Evolutionary conservation across 2,888 invertebrate species (phyloP), one percentile per base, ranked within the genome.

Genomic region (Tetramorium bicarinatum): DNA sequence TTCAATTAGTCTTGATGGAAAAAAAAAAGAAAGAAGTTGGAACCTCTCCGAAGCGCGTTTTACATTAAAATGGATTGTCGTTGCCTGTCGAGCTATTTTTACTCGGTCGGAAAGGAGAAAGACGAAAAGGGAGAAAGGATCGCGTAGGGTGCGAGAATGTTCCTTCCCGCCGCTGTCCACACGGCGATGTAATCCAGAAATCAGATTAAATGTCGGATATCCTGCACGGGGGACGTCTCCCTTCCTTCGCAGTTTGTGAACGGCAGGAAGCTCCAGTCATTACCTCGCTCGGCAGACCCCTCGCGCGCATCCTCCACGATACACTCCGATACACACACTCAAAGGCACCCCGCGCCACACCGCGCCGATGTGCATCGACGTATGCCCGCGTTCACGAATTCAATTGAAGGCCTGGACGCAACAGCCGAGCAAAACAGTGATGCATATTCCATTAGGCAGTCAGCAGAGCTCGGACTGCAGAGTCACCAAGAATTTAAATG

Each of bases 151-250:
- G 85, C 64, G 85, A 85, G 87, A 85, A 87, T 72, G 88, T 90
- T 92, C 89, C 89, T 91, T 89, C 90, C 91, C 91, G 91, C 92
- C 93, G 91, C 90, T 91, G 89, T 89, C 89, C 88, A 91, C 79
- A 71, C 89, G 85, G 90, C 90, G 91, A 91, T 91, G 91, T 94
- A 94, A 94, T 94, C 94, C 94, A 94, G 94, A 94, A 94, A 94
- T 94, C 94, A 94, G 94, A 94, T 94, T 94, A 94, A 94, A 94
- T 92, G 92, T 94, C 94, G 94, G 94, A 94, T 94, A 94, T 94
- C 94, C 94, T 94, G 94, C 92, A 87, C 90, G 91, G 90, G 91
- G 91, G 94, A 91, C 91, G 91, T 89, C 90, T 88, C 87, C 92
- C 91, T 89, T 91, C 90, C 91, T 89, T 88, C 89, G 86, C 86